These are phyloP conservation scores for Artibeus jamaicensis DNA, from an alignment of 2,797 vertebrate genomes.

Conservation along the genomic window DNA sequence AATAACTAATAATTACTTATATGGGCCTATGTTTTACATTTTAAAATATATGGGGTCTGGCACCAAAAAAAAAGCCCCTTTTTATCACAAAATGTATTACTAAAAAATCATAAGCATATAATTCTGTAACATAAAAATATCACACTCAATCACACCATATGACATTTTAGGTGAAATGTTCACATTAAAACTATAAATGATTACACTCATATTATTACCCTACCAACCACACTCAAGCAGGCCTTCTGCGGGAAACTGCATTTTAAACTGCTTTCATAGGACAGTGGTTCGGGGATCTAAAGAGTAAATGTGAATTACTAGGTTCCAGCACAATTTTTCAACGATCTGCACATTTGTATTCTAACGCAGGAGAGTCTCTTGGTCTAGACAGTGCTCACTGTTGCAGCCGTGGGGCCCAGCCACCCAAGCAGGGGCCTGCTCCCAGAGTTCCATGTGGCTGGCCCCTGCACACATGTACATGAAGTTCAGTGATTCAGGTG, in stretches of 20 bases:
- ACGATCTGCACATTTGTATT: background rate
- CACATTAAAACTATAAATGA: too few species aligned
- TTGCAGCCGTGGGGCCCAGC: rapidly evolving
- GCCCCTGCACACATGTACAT: background rate
- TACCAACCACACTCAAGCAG: too few species aligned
- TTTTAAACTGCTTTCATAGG: background rate
- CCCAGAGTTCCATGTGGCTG: background rate
- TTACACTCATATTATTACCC: too few species aligned
- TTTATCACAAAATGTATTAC: too few species aligned
- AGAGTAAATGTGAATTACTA: background rate
- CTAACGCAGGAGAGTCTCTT: background rate
- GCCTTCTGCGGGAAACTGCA: too few species aligned
- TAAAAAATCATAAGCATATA: too few species aligned
- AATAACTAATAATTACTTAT: background rate
- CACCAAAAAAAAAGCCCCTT: too few species aligned
- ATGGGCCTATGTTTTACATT: background rate
- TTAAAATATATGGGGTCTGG: background rate
- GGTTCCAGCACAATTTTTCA: background rate
- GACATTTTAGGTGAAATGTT: too few species aligned
- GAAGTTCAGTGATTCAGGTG: background rate
- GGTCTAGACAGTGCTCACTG: background rate
- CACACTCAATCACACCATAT: too few species aligned
- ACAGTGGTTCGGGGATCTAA: background rate
- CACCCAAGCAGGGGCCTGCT: background rate
- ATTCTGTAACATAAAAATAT: too few species aligned